Base-by-base conservation (phyloP, 2,888 invertebrate species). In the Diarsia rubi region DNA sequence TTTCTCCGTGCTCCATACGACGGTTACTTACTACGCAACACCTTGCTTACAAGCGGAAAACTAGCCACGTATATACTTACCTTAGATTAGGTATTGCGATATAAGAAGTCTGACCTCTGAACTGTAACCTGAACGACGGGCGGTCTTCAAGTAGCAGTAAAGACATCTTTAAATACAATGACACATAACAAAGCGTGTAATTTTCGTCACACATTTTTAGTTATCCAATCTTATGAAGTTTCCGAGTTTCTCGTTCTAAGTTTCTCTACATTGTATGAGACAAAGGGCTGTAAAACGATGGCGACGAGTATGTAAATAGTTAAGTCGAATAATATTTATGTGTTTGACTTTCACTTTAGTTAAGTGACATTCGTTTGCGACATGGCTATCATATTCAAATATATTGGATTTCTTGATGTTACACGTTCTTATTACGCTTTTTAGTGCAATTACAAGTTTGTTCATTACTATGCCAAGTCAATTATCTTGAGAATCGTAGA, bases 221-320 rank as follows among this genome's bases (percentile, higher is more conserved):
- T 82, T 83, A 82, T 80, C 60, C 75, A 80, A 83, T 65, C 69
- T 62, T 69, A 14, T 21, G 37, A 42, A 63, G 62, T 78, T 79
- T 68, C 65, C 68, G 47, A 69, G 68, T 67, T 67, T 59, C 49
- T 57, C 44, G 63, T 70, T 44, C 52, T 21, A 21, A 74, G 82
- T 81, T 82, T 82, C 81, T 79, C 79, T 69, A 14, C 54, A 47
- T 74, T 66, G 62, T 69, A 1, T 8, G 12, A 75, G 65, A 84
- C 83, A 83, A 81, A 84, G 85, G 84, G 78, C 70, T 78, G 81
- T 73, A 63, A 75, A 71, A 45, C 24, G 54, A 65, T 60, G 65
- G 49, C 63, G 52, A 73, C 75, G 21, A 62, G 75, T 75, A 84
- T 73, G 63, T 72, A 72, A 84, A 81, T 75, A 72, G 31, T 24